phyloP scores from a whole-genome alignment of 2,797 vertebrate species.

The Gobio occitaniae region DNA sequence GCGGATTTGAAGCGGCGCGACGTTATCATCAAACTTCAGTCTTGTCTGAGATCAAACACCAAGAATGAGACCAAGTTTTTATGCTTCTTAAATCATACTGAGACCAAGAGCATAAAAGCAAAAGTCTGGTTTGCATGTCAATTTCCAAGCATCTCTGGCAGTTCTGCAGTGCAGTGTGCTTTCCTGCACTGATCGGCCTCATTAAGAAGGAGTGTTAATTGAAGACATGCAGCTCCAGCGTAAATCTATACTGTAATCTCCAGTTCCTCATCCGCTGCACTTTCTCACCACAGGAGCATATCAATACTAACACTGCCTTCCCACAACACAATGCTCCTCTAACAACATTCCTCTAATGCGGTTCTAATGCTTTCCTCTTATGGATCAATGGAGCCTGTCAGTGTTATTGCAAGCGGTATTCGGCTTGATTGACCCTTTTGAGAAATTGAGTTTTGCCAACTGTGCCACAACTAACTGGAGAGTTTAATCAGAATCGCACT shows the following conservation, averaged over 20 bases:
- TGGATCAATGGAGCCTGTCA: conserved; percentile 54
- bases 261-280: conserved; percentile 39
- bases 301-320: conserved; percentile 28
- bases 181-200: conserved; percentile 36
- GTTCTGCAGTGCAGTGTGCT: conserved; percentile 35
- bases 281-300: conserved; percentile 19
- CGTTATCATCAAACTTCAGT: neutral
- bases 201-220: conserved; percentile 36
- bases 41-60: conserved; percentile 28
- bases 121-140: neutral
- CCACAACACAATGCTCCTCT: conserved; percentile 49
- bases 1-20: neutral
- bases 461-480: conserved; percentile 43
- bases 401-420: conserved; percentile 47
- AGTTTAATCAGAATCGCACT: conserved; percentile 50
- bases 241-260: conserved; percentile 59
- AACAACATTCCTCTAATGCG: conserved; percentile 47
- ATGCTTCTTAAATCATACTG: conserved; percentile 6
- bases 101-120: neutral
- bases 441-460: conserved; percentile 50
- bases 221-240: conserved; percentile 38
- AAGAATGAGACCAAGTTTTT: conserved; percentile 9
- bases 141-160: conserved; percentile 4
- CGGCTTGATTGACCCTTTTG: conserved; percentile 34
- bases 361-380: conserved; percentile 23